A percentile compares a stretch with the other conserved stretches of the same genome.
Evolutionary conservation across 2,113 vertebrate genomes (phyloP).

Genomic region (Mobula hypostoma): DNA sequence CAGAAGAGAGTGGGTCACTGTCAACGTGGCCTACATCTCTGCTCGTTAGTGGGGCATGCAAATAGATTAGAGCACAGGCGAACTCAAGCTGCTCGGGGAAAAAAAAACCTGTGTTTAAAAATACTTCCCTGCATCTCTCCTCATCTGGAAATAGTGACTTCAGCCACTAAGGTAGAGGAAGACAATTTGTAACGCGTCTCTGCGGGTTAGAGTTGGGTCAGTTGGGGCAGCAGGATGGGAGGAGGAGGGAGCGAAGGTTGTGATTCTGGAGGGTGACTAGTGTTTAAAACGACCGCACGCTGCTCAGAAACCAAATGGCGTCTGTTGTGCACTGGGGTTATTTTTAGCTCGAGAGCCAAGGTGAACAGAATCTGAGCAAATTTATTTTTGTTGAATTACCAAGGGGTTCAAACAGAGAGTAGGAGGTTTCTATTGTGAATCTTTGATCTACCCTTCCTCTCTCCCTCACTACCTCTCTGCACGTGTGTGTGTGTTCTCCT

Average conservation of each 20-base stretch:
- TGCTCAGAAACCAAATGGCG: background rate
- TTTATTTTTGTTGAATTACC: background rate
- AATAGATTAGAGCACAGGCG: background rate
- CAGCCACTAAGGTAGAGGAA: background rate
- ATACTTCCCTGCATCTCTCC: background rate
- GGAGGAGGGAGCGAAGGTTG: background rate
- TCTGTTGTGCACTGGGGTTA: background rate
- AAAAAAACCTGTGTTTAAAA: background rate
- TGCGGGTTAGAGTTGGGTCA: background rate
- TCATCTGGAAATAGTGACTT: background rate
- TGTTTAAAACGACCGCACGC: background rate
- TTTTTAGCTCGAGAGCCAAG: background rate
- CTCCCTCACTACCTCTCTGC: background rate
- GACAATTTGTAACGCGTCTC: background rate
- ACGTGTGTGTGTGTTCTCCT: background rate
- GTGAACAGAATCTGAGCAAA: background rate
- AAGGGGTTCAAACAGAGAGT: background rate
- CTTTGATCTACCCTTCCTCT: background rate
- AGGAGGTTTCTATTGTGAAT: background rate
- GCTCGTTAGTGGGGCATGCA: background rate
- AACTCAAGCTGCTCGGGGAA: no score
- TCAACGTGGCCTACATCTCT: background rate
- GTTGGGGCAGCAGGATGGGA: background rate
- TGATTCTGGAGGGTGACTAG: background rate
- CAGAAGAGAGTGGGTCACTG: background rate